Evolutionary conservation across 2,113 vertebrate species (phyloP).

Genomic region (Paraplagusia blochii): DNA sequence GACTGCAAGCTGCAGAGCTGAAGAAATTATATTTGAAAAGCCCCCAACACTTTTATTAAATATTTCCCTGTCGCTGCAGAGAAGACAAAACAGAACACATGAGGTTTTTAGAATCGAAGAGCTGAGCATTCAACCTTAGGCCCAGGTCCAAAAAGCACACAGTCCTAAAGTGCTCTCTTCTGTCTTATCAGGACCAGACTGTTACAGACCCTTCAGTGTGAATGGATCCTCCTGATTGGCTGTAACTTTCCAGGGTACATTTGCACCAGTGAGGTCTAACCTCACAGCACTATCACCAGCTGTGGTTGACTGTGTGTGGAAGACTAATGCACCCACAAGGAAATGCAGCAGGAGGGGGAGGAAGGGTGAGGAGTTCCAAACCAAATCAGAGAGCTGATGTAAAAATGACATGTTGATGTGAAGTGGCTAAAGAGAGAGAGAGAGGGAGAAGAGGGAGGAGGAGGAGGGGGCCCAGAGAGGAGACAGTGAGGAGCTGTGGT

Average conservation of each 20-base stretch:
- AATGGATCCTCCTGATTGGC: constrained; percentile 58
- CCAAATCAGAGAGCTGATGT: constrained; percentile 36
- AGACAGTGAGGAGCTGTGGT: constrained; percentile 24
- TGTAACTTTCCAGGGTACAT: constrained; percentile 53
- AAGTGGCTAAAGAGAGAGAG: constrained; percentile 14
- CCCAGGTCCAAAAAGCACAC: no score
- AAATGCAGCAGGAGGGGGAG: constrained; percentile 18
- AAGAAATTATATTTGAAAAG: not conserved
- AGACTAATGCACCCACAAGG: constrained; percentile 52
- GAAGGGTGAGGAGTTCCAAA: constrained; percentile 2
- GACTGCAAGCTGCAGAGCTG: constrained; percentile 16
- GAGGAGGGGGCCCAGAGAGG: constrained; percentile 9
- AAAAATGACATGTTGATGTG: constrained; percentile 33
- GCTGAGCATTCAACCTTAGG: no score
- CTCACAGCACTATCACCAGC: constrained; percentile 48
- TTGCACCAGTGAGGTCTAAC: constrained; percentile 53
- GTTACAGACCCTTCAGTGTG: constrained; percentile 58
- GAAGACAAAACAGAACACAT: not conserved
- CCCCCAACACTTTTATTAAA: no score
- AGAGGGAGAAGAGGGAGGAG: constrained; percentile 2
- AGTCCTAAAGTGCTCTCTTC: constrained; percentile 38
- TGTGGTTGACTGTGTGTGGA: constrained; percentile 31
- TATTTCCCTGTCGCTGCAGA: not conserved
- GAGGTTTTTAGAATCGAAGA: no score
- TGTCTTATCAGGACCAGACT: constrained; percentile 46